Base-by-base conservation (phyloP, 1,140 invertebrate species). In the Pachypsylla venusta region DNA sequence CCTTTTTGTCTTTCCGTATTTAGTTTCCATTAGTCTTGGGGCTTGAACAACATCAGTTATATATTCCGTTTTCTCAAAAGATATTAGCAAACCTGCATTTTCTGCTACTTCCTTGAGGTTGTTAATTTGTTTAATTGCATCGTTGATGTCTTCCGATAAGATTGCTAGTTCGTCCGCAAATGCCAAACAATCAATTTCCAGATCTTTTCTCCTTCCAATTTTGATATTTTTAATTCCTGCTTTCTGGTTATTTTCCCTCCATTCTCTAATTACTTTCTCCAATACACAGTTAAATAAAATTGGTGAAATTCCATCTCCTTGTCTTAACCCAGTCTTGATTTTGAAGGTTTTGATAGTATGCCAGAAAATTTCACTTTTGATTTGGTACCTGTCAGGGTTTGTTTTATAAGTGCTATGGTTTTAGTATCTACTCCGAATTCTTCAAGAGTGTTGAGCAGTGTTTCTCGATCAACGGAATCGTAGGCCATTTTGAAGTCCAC, bases 251-350 rank as follows among this genome's bases (percentile, higher is more conserved):
- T 48, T 48, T n/a, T 48, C n/a, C 16, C 42, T 25, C 1, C 24
- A 48, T 26, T 22, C 57, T 58, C 40, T 53, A 42, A 58, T 58
- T 5, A 58, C 22, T 53, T 61, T 59, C 30, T 55, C 53, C 25
- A 61, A 13, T 12, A 56, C 42, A 25, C 57, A 19, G 30, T 60
- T 60, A 60, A n/a, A 60, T 25, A 60, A 35, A 16, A 57, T 25
- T 26, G 53, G 53, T 19, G 53, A 56, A 14, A 60, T 22, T 22
- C 54, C 59, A 56, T 60, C 59, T 42, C 54, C 59, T 60, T 60
- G 59, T 42, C 54, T 60, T 28, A 60, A 54, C n/a, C 28, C 35
- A 12, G 54, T 60, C 16, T 57, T n/a, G 22, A 48, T 48, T 48
- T 48, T 48, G 16, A 48, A 48, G 42, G 42, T 10, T 48, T 48